phyloP scores from a whole-genome alignment of 2,113 vertebrate genomes.

The Erythrolamprus reginae region DNA sequence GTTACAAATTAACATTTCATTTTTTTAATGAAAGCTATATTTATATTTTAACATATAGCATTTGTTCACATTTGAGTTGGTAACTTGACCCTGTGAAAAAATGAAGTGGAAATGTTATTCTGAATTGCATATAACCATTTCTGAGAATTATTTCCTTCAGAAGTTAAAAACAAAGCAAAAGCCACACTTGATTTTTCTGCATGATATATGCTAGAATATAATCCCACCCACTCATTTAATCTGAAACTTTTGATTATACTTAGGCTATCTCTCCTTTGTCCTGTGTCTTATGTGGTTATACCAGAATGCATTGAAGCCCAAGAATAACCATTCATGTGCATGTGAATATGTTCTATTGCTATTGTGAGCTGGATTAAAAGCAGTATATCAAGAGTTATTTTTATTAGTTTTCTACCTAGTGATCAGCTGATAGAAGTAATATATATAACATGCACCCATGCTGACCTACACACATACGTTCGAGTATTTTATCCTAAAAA shows the following conservation, averaged over 20 bases:
- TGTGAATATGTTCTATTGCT: slow-evolving; percentile 66
- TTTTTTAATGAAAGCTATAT: background rate
- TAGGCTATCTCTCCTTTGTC: slow-evolving; percentile 55
- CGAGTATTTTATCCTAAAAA: slow-evolving; percentile 64
- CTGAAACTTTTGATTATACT: slow-evolving; percentile 50
- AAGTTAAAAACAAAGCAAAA: slow-evolving; percentile 45
- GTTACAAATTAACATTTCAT: background rate
- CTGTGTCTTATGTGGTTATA: slow-evolving; percentile 44
- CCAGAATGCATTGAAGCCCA: slow-evolving; percentile 47
- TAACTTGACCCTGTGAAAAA: background rate
- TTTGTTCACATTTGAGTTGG: background rate
- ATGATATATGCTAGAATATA: slow-evolving; percentile 46
- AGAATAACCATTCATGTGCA: slow-evolving; percentile 64
- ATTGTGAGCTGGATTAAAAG: slow-evolving; percentile 68
- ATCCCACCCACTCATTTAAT: slow-evolving; percentile 52
- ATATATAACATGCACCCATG: slow-evolving; percentile 50
- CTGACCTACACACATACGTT: slow-evolving; percentile 57
- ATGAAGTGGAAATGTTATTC: background rate
- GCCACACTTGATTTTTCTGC: slow-evolving; percentile 51
- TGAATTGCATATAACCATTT: background rate
- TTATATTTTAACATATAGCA: background rate
- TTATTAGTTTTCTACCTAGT: slow-evolving; percentile 71
- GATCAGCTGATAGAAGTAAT: slow-evolving; percentile 71
- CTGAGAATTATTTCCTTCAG: background rate
- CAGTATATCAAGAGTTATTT: slow-evolving; percentile 63